Evolutionary conservation across 2,888 invertebrate genomes (phyloP), one percentile per base, ranked within the genome.

Genomic region (Xestia xanthographa): DNA sequence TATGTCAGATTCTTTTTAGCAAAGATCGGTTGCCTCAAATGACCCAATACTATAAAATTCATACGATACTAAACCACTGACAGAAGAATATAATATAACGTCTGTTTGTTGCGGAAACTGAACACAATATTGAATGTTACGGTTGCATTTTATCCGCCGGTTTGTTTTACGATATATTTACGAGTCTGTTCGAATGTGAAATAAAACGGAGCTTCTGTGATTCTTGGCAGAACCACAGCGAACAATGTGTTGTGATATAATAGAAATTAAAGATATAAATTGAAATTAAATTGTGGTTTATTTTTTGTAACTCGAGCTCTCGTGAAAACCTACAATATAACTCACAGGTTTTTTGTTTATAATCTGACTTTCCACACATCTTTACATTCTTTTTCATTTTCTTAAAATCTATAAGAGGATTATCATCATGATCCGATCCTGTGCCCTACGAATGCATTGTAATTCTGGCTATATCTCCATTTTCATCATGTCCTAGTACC

Each of bases 141-240:
- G 45, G 78, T 82, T 82, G 60, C 67, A 82, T 82, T 83, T 68
- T 74, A 78, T 83, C 43, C 26, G 34, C 5, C 14, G 41, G 26
- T 86, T 72, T 60, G 45, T 73, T 86, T 86, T 60, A 83, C 67
- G 70, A 65, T 79, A 66, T 79, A 79, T 79, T 84, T 79, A 86
- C 53, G 75, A 67, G 45, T 34, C 45, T 74, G 72, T 76, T 83
- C 60, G 63, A 69, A 79, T 83, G 66, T 38, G 73, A 85, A 82
- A 83, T 86, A 74, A 83, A 85, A 73, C 68, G 56, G 43, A 1
- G 17, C 3, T 58, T 14, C 48, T 72, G 74, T 75, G 75, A 58
- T 50, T 79, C 38, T 79, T 86, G 84, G 84, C 86, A 75, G 53
- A 38, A 20, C 26, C 22, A 65, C 41, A 50, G 26, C 14, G 9